These are phyloP conservation scores for Tylochromis polylepis DNA, from an alignment of 2,113 vertebrate species.

Conservation along the genomic window DNA sequence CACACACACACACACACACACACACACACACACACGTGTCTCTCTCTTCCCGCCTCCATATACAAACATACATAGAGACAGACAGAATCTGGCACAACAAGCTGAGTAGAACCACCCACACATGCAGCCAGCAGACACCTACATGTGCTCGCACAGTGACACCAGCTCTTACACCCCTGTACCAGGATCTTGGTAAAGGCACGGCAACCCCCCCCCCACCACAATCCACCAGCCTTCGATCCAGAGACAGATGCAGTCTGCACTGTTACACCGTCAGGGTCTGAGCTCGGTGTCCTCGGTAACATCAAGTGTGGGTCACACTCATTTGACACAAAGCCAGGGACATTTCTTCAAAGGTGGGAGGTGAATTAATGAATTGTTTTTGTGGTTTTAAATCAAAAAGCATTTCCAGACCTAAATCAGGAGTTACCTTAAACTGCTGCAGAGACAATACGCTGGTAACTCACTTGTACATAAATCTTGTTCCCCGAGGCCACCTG, in stretches of 20 bases:
- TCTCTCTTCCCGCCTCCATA: slow-evolving; percentile 1
- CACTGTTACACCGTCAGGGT: not conserved
- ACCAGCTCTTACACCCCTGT: slow-evolving; percentile 30
- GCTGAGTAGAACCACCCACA: slow-evolving; percentile 59
- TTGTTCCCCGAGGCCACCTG: slow-evolving; percentile 25
- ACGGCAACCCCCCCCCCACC: slow-evolving; percentile 26
- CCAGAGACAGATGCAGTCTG: slow-evolving; percentile 25
- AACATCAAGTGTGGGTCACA: slow-evolving; percentile 39
- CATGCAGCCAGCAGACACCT: slow-evolving; percentile 23
- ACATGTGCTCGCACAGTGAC: slow-evolving; percentile 32
- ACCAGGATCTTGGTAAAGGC: slow-evolving; percentile 46
- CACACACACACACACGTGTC: not conserved
- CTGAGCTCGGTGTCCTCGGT: slow-evolving; percentile 37
- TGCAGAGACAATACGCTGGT: slow-evolving; percentile 21
- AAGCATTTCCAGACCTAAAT: not conserved
- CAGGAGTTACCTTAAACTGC: not conserved
- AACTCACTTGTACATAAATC: slow-evolving; percentile 33
- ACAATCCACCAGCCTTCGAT: slow-evolving; percentile 4
- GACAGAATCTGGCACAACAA: slow-evolving; percentile 11
- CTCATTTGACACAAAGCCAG: slow-evolving; percentile 4
- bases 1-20: not conserved
- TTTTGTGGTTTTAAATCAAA: not conserved
- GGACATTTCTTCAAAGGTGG: not conserved
- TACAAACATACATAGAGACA: not conserved
- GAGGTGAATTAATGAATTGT: not conserved